Conservation (phyloP, 2,888 invertebrate species). For the Dicyrtoma fusca region DNA sequence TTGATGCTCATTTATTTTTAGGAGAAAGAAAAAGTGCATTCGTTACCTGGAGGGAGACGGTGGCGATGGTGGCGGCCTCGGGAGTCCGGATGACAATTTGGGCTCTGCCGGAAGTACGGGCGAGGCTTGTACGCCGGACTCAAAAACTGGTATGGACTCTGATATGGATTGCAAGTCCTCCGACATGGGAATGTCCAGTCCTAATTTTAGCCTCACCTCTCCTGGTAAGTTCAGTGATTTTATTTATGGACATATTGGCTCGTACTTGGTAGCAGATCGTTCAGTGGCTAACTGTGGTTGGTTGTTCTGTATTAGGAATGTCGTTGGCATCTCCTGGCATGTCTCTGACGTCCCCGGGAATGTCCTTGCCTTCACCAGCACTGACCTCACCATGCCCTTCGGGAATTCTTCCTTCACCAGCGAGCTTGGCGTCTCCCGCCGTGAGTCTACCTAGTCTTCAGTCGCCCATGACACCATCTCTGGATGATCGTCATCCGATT, state of each 20-base stretch:
- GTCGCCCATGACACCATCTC: constrained; percentile 62
- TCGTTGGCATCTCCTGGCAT: constrained; percentile 50
- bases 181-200: constrained; percentile 58
- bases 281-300: neutral
- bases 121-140: constrained; percentile 63
- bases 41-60: constrained; percentile 85
- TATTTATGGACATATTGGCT: neutral
- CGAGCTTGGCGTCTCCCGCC: constrained; percentile 70
- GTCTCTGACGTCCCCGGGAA: constrained; percentile 60
- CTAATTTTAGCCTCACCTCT: constrained; percentile 57
- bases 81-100: constrained; percentile 73
- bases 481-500: constrained; percentile 52
- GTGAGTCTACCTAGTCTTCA: constrained; percentile 63
- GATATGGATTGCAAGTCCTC: constrained; percentile 63
- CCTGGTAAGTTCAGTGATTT: constrained; percentile 55
- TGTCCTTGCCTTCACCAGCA: constrained; percentile 57
- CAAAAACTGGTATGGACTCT: constrained; percentile 67
- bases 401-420: constrained; percentile 75
- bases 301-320: constrained; percentile 41
- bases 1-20: constrained; percentile 60
- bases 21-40: constrained; percentile 97
- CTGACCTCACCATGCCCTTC: constrained; percentile 63
- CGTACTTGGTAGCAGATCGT: too few species aligned
- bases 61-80: constrained; percentile 68
- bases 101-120: constrained; percentile 80